These are phyloP conservation scores for Florisuga fusca DNA, from an alignment of 2,797 vertebrate species.

Conservation along the genomic window DNA sequence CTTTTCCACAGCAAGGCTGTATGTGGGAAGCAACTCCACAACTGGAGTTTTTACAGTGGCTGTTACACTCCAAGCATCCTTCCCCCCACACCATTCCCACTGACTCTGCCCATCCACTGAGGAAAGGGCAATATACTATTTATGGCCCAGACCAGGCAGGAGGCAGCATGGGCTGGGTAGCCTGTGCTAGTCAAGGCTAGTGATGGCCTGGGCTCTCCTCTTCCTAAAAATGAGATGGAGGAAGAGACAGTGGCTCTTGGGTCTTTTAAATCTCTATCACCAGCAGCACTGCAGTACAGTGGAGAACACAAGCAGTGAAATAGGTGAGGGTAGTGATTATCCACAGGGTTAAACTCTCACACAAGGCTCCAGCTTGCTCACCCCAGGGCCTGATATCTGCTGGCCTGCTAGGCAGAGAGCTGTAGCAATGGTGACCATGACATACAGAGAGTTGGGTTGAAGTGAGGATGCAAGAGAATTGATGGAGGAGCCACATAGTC, in stretches of 20 bases:
- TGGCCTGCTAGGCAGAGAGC: background rate
- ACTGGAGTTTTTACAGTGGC: background rate
- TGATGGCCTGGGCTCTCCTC: background rate
- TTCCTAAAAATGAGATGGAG: background rate
- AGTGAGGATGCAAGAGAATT: rapidly evolving
- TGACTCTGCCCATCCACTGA: background rate
- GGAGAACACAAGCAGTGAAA: background rate
- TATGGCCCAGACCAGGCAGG: background rate
- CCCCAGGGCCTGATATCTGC: background rate
- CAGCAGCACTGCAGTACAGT: background rate
- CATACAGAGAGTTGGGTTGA: background rate
- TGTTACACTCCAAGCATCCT: background rate
- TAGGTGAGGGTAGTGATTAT: background rate
- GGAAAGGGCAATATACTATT: background rate
- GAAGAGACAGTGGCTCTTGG: background rate
- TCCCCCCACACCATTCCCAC: background rate
- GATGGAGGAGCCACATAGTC: background rate
- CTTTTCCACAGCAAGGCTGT: background rate
- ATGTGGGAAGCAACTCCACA: background rate
- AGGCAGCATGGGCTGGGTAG: background rate
- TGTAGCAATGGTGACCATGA: background rate
- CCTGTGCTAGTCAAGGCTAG: background rate
- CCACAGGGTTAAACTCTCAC: background rate
- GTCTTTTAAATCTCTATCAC: background rate
- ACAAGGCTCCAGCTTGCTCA: background rate